Evolutionary conservation across 2,797 vertebrate genomes (phyloP), one percentile per base, ranked within the genome.

Genomic region (Eurystomus glaucurus): DNA sequence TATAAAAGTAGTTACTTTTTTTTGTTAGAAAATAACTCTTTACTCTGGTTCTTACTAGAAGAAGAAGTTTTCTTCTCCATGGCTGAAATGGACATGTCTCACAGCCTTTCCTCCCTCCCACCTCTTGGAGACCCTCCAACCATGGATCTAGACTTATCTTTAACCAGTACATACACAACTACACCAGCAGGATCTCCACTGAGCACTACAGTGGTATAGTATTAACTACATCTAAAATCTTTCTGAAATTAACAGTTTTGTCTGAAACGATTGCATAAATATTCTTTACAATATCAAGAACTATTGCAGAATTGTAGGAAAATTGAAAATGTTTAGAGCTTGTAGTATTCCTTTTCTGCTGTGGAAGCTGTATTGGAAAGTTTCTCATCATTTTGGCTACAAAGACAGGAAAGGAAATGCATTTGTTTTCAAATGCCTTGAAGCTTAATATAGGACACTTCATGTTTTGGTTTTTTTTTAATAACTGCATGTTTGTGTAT

Each of bases 31-130:
- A 62, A 35, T 72, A 87, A 69, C 17, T 57, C 18, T 83, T 77
- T 57, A 11, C 23, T 62, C 4, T 96, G 66, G 17, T 85, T 98
- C 43, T 86, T 68, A 85, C 58, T 86, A 99, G 98, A 98, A 99
- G 99, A 99, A 98, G 99, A 99, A 92, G 99, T 99, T 83, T 99
- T 99, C 98, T 99, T 99, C 98, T 99, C 99, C 54, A 99, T 99
- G 99, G 99, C 99, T 52, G 99, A 99, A 96, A 99, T 99, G 99
- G 99, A 99, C 95, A 99, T 99, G 99, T 99, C 99, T 75, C 99
- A 99, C 92, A 99, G 99, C 93, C 98, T 99, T 78, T 99, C 99
- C 7, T 99, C 99, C 37, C 99, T 99, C 70, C 99, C 99, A 72
- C 99, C 99, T 74, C 98, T 99, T 83, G 99, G 99, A 84, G 99